Percentiles rank a stretch among this genome's conserved stretches.
Evolutionary conservation across 2,888 invertebrate genomes (phyloP).

Genomic region (Pimpla rufipes): DNA sequence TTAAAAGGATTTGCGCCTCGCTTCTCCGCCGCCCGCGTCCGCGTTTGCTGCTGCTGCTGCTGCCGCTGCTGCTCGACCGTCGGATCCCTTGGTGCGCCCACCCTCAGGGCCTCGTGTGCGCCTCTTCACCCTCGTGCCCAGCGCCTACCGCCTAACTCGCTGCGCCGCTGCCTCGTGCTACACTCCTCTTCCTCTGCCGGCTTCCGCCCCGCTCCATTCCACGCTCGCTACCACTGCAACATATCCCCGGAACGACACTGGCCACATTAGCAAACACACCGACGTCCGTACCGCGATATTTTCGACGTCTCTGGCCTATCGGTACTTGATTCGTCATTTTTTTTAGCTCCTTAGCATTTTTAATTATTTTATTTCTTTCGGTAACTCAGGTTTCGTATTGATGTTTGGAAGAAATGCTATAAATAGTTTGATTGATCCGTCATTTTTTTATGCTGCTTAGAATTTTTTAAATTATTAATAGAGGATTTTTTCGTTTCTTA

Average conservation of each 20-base stretch:
- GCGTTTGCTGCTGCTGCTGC: slow-evolving; percentile 62
- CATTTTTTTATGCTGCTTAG: too few species aligned
- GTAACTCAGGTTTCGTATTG: neutral
- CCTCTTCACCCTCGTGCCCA: slow-evolving; percentile 43
- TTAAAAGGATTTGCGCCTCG: slow-evolving; percentile 85
- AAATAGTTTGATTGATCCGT: too few species aligned
- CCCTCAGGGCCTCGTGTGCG: slow-evolving; percentile 52
- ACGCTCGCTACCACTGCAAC: slow-evolving; percentile 38
- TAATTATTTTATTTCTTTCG: neutral
- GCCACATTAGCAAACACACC: slow-evolving; percentile 32
- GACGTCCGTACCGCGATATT: slow-evolving; percentile 21
- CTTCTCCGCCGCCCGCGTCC: slow-evolving; percentile 69
- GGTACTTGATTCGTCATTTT: neutral
- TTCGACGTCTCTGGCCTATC: neutral
- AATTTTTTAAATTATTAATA: too few species aligned
- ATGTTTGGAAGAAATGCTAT: neutral
- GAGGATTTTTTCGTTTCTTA: too few species aligned
- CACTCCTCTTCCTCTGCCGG: slow-evolving; percentile 58
- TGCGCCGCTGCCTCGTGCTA: slow-evolving; percentile 25
- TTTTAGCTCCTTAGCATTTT: slow-evolving; percentile 16
- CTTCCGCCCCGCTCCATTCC: slow-evolving; percentile 56
- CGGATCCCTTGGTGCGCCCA: slow-evolving; percentile 60
- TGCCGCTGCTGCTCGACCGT: slow-evolving; percentile 65
- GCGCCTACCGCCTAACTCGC: slow-evolving; percentile 5
- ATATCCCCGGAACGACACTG: slow-evolving; percentile 49